These are phyloP conservation scores for Entomyzon cyanotis DNA, from an alignment of 2,113 vertebrate species.

Conservation along the genomic window DNA sequence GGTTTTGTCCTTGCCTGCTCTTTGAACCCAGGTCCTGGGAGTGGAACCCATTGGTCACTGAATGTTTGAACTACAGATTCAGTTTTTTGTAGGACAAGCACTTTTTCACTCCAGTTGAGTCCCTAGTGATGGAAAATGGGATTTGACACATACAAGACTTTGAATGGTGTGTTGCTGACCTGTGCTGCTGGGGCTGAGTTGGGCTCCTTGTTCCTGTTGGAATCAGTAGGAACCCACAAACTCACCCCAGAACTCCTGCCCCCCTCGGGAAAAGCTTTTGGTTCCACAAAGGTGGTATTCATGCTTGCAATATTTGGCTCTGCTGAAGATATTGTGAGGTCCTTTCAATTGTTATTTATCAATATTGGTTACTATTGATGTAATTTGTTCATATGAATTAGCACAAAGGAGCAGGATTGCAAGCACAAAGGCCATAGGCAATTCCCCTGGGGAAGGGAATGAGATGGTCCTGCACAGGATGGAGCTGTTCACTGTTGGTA, in stretches of 20 bases:
- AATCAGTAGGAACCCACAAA: neutral
- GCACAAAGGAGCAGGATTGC: neutral
- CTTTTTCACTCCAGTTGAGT: neutral
- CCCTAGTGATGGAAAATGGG: neutral
- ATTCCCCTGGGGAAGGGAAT: neutral
- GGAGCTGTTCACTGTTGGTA: neutral
- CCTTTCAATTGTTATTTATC: neutral
- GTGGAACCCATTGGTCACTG: neutral
- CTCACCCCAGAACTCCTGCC: neutral
- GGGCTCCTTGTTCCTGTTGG: neutral
- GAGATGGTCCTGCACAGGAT: neutral
- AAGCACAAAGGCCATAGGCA: neutral
- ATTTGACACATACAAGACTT: neutral
- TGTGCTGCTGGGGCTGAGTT: neutral
- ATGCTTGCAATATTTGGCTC: fast-evolving
- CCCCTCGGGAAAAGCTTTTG: neutral
- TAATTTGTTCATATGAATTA: neutral
- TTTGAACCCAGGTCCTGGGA: neutral
- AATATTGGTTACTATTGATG: neutral
- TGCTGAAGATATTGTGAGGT: neutral
- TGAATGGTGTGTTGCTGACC: neutral
- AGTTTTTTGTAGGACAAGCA: neutral
- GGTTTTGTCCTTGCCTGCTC: neutral
- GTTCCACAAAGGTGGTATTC: neutral
- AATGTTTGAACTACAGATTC: neutral